phyloP scores from a whole-genome alignment of 2,113 vertebrate species.

The Prionailurus bengalensis region DNA sequence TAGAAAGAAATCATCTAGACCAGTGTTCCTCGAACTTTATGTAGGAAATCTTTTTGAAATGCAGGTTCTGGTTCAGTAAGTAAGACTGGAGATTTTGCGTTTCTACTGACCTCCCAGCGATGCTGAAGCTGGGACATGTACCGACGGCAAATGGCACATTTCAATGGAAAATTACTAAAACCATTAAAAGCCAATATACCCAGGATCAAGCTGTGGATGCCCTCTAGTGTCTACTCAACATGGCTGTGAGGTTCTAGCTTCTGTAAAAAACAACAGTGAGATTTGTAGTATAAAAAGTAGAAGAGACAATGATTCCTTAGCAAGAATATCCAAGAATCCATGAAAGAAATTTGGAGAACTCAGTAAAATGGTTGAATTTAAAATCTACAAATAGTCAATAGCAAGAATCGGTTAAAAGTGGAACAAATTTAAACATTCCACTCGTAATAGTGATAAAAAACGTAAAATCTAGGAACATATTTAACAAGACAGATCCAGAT shows the following conservation, averaged over 20 bases:
- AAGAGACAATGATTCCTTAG: not conserved
- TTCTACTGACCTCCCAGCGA: not conserved
- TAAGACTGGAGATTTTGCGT: not conserved
- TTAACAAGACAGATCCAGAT: not conserved
- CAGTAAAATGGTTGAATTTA: not conserved
- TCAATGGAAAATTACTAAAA: not conserved
- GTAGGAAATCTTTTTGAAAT: fast-evolving
- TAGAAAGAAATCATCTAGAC: not conserved
- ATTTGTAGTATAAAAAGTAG: not conserved
- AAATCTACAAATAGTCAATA: not conserved
- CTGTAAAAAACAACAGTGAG: not conserved
- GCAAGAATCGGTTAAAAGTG: not conserved
- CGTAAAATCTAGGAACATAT: not conserved
- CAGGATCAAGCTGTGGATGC: not conserved
- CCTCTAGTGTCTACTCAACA: not conserved
- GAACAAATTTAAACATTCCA: not conserved
- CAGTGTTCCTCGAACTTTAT: not conserved
- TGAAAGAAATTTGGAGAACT: not conserved
- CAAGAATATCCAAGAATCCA: not conserved
- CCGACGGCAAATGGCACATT: not conserved
- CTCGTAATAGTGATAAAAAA: not conserved
- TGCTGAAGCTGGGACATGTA: no score
- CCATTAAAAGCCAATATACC: not conserved
- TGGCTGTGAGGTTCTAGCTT: not conserved
- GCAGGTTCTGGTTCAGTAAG: not conserved